These are phyloP conservation scores for Bombus waltoni DNA, from an alignment of 1,140 invertebrate genomes.

Conservation along the genomic window DNA sequence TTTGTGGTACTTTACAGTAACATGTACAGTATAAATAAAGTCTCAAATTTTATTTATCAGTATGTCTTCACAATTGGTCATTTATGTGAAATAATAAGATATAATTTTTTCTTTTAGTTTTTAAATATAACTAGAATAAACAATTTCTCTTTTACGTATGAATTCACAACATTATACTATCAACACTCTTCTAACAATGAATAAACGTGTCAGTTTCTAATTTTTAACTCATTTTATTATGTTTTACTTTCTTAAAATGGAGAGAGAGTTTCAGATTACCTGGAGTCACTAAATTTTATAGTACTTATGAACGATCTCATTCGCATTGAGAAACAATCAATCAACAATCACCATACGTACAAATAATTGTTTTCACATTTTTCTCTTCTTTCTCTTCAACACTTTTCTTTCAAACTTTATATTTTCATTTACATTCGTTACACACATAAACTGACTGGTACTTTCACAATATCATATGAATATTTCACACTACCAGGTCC, in stretches of 20 bases:
- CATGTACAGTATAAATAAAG: conserved; percentile 61
- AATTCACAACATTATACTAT: conserved; percentile 54
- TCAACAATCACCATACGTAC: conserved; percentile 53
- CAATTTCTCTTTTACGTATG: conserved; percentile 53
- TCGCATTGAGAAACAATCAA: conserved; percentile 52
- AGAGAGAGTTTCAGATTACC: conserved; percentile 1
- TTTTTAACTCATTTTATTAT: conserved; percentile 44
- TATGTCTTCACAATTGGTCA: conserved; percentile 67
- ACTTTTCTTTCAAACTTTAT: conserved; percentile 29
- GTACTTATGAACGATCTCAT: conserved; percentile 34
- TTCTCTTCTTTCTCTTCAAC: conserved; percentile 12
- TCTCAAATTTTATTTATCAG: conserved; percentile 64
- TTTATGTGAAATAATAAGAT: conserved; percentile 57
- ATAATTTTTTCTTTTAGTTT: conserved; percentile 39
- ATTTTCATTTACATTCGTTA: conserved; percentile 46
- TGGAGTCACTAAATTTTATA: conserved; percentile 32
- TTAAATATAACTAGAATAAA: conserved; percentile 57
- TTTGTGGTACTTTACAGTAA: conserved; percentile 58
- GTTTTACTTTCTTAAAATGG: conserved; percentile 28
- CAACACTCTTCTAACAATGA: conserved; percentile 53
- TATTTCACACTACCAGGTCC: conserved; percentile 21
- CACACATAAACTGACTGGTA: conserved; percentile 36
- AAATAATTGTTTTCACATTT: conserved; percentile 41
- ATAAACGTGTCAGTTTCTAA: conserved; percentile 45
- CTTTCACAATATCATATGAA: conserved; percentile 27